These are phyloP conservation scores for Platypus cylindrus DNA, from an alignment of 2,888 invertebrate species.

Conservation along the genomic window DNA sequence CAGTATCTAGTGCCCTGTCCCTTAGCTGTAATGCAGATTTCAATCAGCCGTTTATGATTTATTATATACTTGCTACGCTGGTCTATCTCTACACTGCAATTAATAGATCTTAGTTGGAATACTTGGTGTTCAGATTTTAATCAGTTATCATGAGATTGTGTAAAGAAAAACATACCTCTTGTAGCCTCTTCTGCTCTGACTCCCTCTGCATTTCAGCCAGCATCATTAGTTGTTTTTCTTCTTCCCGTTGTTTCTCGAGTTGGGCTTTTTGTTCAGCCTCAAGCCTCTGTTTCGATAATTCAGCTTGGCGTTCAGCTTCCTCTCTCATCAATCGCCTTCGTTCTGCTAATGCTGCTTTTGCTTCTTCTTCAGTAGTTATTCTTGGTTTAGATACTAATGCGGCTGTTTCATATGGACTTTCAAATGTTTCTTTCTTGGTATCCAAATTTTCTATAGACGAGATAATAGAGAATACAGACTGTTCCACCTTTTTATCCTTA, in stretches of 20 bases:
- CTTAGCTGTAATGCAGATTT: too few relatives aligned
- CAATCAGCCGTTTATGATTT: too few relatives aligned
- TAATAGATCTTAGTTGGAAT: too few relatives aligned
- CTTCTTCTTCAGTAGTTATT: constrained; percentile 84
- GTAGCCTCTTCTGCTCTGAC: constrained; percentile 75
- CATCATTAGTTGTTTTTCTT: constrained; percentile 73
- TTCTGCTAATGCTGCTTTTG: constrained; percentile 88
- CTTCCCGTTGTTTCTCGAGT: constrained; percentile 54
- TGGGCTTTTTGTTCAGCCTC: constrained; percentile 64
- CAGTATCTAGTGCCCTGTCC: too few relatives aligned
- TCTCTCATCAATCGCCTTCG: constrained; percentile 75
- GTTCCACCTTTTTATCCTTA: constrained; percentile 1
- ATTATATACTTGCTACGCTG: too few relatives aligned
- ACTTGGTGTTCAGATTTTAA: too few relatives aligned
- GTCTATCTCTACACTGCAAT: too few relatives aligned
- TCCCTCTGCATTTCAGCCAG: constrained; percentile 67
- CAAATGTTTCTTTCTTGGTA: constrained; percentile 1
- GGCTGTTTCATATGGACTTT: constrained; percentile 30
- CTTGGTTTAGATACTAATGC: constrained; percentile 56
- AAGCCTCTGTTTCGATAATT: constrained; percentile 60
- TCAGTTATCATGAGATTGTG: too few relatives aligned
- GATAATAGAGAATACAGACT: constrained; percentile 1
- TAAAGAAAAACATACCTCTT: constrained; percentile 52
- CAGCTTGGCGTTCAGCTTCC: constrained; percentile 83
- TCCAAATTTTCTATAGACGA: constrained; percentile 7